Base-by-base conservation (phyloP, 2,113 vertebrate species). In the Clinocottus analis region DNA sequence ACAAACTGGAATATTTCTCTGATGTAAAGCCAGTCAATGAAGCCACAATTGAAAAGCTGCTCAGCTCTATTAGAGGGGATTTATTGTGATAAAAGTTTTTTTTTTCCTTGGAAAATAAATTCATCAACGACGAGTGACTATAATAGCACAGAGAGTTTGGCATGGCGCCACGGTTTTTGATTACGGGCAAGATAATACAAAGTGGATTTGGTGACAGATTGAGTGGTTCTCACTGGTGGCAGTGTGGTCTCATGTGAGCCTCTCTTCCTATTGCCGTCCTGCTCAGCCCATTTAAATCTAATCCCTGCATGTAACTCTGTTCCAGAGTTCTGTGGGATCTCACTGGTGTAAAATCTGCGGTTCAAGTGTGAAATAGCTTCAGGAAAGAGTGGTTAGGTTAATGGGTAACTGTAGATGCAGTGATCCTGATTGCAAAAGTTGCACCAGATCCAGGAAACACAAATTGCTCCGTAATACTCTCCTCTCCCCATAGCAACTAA, bases 171-270 rank as follows among this genome's bases (percentile, higher is more conserved):
- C 41, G 72, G 75, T 43, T 70, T 90, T 85, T 71, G 70, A 87
- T 89, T 91, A 86, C 90, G 67, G 68, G 82, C 72, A 84, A 90
- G 82, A 86, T 73, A 83, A 91, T 81, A 56, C 75, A 71, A 75
- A 80, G 79, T 75, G 81, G 73, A 1, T 33, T 74, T 63, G 70
- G 74, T 89, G 90, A 80, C 82, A 87, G 85, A 84, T 63, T 65
- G 80, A 89, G 31, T 64, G 78, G 27, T 72, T 82, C 74, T 85
- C 72, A 80, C 64, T 83, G 81, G 64, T 75, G 85, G 63, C 29
- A 62, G 45, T 64, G 70, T 56, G 14, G 72, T 82, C 84, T 89
- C 84, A 51, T 39, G 85, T 75, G 84, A 73, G 66, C 39, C 75
- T 37, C 47, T 65, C 53, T 58, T 80, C 72, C 58, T 72, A 56